A percentile compares a stretch with the other conserved stretches of the same genome.
phyloP scores from a whole-genome alignment of 2,888 invertebrate species.

The Drosophila diplacantha region DNA sequence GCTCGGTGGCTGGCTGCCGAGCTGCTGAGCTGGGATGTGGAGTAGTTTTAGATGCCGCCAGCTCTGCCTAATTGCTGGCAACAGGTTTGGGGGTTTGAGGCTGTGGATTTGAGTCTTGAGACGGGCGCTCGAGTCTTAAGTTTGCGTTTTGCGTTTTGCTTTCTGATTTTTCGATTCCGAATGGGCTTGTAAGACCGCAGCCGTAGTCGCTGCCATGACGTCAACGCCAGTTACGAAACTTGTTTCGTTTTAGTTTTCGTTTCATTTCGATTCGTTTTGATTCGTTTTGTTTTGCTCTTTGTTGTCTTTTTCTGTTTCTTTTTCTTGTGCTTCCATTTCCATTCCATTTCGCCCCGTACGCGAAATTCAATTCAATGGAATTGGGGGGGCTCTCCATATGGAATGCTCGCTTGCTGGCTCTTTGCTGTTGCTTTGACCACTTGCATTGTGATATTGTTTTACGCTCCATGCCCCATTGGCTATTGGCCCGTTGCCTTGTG shows the following conservation, averaged over 20 bases:
- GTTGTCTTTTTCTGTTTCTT: slow-evolving; percentile 33
- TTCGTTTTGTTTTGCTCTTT: slow-evolving; percentile 43
- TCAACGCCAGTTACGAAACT: slow-evolving; percentile 73
- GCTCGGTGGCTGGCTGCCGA: slow-evolving; percentile 25
- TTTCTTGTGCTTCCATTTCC: slow-evolving; percentile 33
- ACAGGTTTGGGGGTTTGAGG: slow-evolving; percentile 55
- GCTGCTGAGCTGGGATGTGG: slow-evolving; percentile 49
- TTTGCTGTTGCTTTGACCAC: slow-evolving; percentile 47
- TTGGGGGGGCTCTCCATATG: slow-evolving; percentile 47
- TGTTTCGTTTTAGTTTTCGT: slow-evolving; percentile 64
- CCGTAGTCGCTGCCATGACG: slow-evolving; percentile 59
- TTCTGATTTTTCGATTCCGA: slow-evolving; percentile 29
- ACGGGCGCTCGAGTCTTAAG: slow-evolving; percentile 16
- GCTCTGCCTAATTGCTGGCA: slow-evolving; percentile 68
- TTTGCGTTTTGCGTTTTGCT: slow-evolving; percentile 43
- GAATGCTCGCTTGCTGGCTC: slow-evolving; percentile 26
- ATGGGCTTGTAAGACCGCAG: slow-evolving; percentile 28
- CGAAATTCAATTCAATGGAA: slow-evolving; percentile 69
- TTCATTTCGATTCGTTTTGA: slow-evolving; percentile 26
- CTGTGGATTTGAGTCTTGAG: slow-evolving; percentile 39
- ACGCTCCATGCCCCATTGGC: slow-evolving; percentile 48
- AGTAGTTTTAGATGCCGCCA: slow-evolving; percentile 61
- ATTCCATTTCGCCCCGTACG: slow-evolving; percentile 52
- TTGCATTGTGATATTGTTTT: slow-evolving; percentile 54
- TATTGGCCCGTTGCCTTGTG: slow-evolving; percentile 29